A percentile compares a stretch with the other conserved stretches of the same genome.
These are phyloP conservation scores for Dryoscopus gambensis DNA, from an alignment of 2,113 vertebrate species.

Conservation along the genomic window DNA sequence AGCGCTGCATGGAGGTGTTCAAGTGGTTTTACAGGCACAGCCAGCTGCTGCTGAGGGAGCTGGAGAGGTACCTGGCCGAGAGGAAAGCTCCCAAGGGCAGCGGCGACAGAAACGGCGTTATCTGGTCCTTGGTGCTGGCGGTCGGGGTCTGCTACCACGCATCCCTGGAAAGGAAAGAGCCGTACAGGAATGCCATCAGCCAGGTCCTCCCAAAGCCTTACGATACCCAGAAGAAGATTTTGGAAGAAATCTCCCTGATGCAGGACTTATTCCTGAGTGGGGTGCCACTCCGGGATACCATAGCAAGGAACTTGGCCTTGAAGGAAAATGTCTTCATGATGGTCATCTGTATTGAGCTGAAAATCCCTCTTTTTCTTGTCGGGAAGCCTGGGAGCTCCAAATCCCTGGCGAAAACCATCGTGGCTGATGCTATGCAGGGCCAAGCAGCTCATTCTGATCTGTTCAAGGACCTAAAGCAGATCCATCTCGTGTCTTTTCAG, in stretches of 20 bases:
- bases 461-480: conserved; percentile 88
- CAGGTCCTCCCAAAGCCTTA: conserved; percentile 69
- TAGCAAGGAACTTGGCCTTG: conserved; percentile 89
- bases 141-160: conserved; percentile 91
- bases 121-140: conserved; percentile 89
- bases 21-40: conserved; percentile 82
- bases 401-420: conserved; percentile 94
- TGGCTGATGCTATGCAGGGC: conserved; percentile 95
- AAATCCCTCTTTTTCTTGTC: conserved; percentile 93
- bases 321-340: conserved; percentile 99
- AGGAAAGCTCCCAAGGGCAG: not conserved
- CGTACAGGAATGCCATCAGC: conserved; percentile 77
- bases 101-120: conserved; percentile 41
- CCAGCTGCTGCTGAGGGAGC: conserved; percentile 66
- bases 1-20: conserved; percentile 89
- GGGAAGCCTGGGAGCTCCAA: conserved; percentile 98
- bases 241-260: conserved; percentile 80
- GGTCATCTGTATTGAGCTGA: conserved; percentile 92
- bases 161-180: conserved; percentile 82
- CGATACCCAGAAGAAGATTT: conserved; percentile 54
- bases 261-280: conserved; percentile 88
- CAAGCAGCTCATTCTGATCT: conserved; percentile 85
- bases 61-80: conserved; percentile 38
- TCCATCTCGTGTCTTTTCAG: conserved; percentile 94
- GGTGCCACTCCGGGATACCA: conserved; percentile 80